Evolutionary conservation across 2,888 invertebrate species (phyloP), one percentile per base, ranked within the genome.

Genomic region (Latrodectus hesperus): DNA sequence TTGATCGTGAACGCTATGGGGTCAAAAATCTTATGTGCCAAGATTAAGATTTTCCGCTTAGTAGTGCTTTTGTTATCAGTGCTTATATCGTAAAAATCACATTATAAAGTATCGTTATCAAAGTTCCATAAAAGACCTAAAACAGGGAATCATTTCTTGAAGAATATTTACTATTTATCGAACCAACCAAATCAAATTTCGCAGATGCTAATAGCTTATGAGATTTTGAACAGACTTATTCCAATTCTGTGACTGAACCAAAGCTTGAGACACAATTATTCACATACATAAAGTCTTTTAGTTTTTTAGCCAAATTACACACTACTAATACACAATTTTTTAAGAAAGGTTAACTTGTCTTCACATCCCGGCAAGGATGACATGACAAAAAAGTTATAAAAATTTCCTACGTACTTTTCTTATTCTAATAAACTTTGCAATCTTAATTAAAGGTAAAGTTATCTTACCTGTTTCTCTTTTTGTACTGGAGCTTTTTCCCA

Each of bases 231-330:
- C 6, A 17, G 51, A 76, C 49, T 22, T 22, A 65, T 51, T 65
- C 64, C 4, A 70, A 12, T 38, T 78, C 70, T 68, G 49, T 70
- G 1, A 26, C 12, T n/a, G 55, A 26, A 2, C 68, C 70, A 16
- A 53, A 12, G 16, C 53, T 70, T 6, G 70, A 22, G 9, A 78
- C 68, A 12, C 78, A 78, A 53, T 68, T 53, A 22, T 78, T 70
- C 14, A 51, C 78, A 9, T 68, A 68, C 14, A 68, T n/a, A 16
- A 70, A 70, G 6, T 68, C 78, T 70, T 53, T 52, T 9, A 70
- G 53, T 52, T 78, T 55, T 22, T 22, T 14, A 12, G 70, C 22
- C 4, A 38, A 12, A 9, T 14, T 26, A 9, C n/a, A n/a, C n/a
- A n/a, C 22, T 22, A 22, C 22, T 22, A 22, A 22, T 22, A 22